Base-by-base conservation (phyloP, 2,888 invertebrate species). In the Amphipoea oculea region DNA sequence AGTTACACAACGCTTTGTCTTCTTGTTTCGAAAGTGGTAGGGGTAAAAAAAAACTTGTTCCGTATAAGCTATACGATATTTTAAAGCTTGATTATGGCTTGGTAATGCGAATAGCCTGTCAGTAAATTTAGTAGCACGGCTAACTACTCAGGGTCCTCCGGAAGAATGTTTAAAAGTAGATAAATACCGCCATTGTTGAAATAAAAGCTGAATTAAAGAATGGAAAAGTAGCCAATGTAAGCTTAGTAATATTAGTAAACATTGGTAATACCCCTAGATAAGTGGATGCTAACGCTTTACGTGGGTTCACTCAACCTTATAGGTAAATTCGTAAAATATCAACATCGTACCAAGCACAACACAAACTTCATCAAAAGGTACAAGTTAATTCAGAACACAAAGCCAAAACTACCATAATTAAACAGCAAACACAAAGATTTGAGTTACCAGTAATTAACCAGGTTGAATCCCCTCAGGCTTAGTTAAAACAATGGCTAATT, bases 401-500 rank as follows among this genome's bases (percentile, higher is more conserved):
- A 63, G 67, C 63, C 40, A n/a, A 73, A 79, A 79, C 85, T 68
- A 62, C 36, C 69, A 57, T 69, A 69, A 82, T 82, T 73, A 77
- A 78, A 67, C 67, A 78, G 48, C 42, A 69, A 69, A 81, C 54
- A 73, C 82, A 78, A 78, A 85, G 72, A 82, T 86, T 86, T 85
- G 86, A 69, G 72, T 63, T 73, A 69, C 65, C 23, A 57, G 73
- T 74, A 85, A 74, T 84, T 66, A 82, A 72, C 54, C 36, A 57
- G 45, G 77, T 75, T 69, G 42, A 69, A 66, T 70, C 70, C 69
- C 70, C 75, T 67, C 48, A 54, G 69, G 65, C 70, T 73, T 12
- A 29, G 48, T 65, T 84, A 73, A 63, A 86, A 87, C 86, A 87
- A 86, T 80, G 76, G 68, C 85, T 86, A 87, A 86, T 86, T 84